Percentiles rank a stretch among this genome's conserved stretches.
phyloP scores from a whole-genome alignment of 2,888 invertebrate genomes.

The Rhingia rostrata region DNA sequence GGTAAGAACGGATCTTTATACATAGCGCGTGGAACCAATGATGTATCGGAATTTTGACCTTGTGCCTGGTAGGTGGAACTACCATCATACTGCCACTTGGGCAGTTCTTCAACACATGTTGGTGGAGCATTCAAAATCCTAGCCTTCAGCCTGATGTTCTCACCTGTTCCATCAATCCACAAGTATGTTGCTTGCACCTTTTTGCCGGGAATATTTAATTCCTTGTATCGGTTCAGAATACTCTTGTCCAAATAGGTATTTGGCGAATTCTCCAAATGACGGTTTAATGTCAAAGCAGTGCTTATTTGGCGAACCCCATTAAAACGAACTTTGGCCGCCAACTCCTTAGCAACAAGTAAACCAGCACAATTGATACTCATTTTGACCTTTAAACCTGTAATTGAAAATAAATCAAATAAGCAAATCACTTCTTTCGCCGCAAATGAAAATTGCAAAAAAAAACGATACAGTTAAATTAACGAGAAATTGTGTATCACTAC shows the following conservation, averaged over 20 bases:
- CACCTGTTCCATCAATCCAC: slow-evolving; percentile 91
- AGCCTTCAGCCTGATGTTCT: slow-evolving; percentile 88
- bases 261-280: slow-evolving; percentile 85
- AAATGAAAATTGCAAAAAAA: not conserved
- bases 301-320: slow-evolving; percentile 45
- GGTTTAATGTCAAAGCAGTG: not conserved
- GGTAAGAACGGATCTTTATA: slow-evolving; percentile 91
- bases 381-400: slow-evolving; percentile 27
- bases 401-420: not conserved
- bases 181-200: slow-evolving; percentile 87
- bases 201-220: slow-evolving; percentile 85
- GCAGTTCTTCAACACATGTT: slow-evolving; percentile 85
- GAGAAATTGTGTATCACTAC: not conserved
- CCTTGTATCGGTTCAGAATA: slow-evolving; percentile 88
- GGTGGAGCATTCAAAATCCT: slow-evolving; percentile 88
- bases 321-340: slow-evolving; percentile 33
- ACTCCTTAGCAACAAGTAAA: slow-evolving; percentile 41
- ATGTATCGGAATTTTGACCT: slow-evolving; percentile 88
- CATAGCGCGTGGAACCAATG: slow-evolving; percentile 89
- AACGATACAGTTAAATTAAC: not conserved
- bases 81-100: slow-evolving; percentile 91
- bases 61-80: slow-evolving; percentile 88
- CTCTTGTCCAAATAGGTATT: slow-evolving; percentile 91
- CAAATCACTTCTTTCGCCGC: not conserved
- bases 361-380: slow-evolving; percentile 37